Conservation (phyloP, 1,140 invertebrate genomes). For the Steinernema feltiae region DNA sequence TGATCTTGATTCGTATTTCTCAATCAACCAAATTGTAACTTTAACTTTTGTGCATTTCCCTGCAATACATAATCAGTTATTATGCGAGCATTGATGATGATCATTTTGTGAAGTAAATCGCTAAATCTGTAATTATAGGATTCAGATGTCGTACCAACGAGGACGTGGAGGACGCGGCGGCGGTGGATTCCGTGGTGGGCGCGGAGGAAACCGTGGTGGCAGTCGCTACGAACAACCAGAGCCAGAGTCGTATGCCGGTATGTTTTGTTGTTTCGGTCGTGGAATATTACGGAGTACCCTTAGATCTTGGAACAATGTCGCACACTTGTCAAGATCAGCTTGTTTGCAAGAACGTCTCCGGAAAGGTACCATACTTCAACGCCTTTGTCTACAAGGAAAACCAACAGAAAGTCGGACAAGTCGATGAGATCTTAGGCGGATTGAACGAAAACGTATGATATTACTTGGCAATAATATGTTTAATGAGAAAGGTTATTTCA, state of each 20-base stretch:
- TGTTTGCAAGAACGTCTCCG: constrained; percentile 81
- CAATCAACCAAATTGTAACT: too few species aligned
- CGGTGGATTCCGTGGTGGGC: background rate
- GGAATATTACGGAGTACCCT: too few species aligned
- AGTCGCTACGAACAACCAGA: background rate
- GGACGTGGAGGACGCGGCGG: background rate
- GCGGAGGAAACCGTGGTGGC: background rate
- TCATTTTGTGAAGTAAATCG: too few species aligned
- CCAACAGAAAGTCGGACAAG: constrained; percentile 95
- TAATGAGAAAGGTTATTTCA: constrained; percentile 36
- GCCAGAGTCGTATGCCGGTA: background rate
- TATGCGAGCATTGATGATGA: too few species aligned
- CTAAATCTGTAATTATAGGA: too few species aligned
- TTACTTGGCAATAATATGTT: constrained; percentile 43
- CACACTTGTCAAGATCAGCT: constrained; percentile 89
- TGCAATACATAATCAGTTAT: too few species aligned
- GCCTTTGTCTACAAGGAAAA: constrained; percentile 92
- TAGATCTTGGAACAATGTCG: constrained; percentile 72
- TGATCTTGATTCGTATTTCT: too few species aligned
- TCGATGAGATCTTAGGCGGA: constrained; percentile 97
- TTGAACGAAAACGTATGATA: constrained; percentile 73
- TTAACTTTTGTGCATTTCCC: too few species aligned
- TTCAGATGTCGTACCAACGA: background rate
- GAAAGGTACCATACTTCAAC: constrained; percentile 92
- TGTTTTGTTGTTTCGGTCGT: background rate